Percentiles rank a stretch among this genome's conserved stretches.
Evolutionary conservation across 2,797 vertebrate species (phyloP).

Genomic region (Alfaro cultratus): DNA sequence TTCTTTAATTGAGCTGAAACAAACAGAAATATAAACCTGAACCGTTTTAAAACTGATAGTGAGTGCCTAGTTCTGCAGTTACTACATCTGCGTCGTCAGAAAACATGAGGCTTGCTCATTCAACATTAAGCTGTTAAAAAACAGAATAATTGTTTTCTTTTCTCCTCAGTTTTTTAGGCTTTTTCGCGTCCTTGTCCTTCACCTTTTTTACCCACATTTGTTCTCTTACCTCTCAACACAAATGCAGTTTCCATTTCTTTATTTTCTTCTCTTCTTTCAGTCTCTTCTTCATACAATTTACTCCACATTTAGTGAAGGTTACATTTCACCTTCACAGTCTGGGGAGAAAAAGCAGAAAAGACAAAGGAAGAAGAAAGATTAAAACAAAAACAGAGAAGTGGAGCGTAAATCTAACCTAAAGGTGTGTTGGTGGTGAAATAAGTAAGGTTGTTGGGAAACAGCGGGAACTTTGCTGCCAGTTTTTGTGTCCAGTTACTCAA

Average conservation of each 20-base stretch:
- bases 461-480: constrained; percentile 39
- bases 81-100: constrained; percentile 3
- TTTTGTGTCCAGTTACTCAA: constrained; percentile 42
- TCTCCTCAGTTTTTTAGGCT: constrained; percentile 6
- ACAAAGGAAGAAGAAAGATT: constrained; percentile 6
- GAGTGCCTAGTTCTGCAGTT: background rate
- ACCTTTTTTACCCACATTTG: constrained; percentile 36
- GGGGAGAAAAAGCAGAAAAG: constrained; percentile 28
- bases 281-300: constrained; percentile 71
- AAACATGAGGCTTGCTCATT: constrained; percentile 26
- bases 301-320: constrained; percentile 74
- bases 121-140: background rate
- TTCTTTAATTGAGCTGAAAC: constrained; percentile 10
- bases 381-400: background rate
- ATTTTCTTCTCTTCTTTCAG: constrained; percentile 14
- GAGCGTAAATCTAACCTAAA: background rate
- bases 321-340: constrained; percentile 71
- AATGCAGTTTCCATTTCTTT: constrained; percentile 26
- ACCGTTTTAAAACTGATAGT: background rate
- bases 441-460: constrained; percentile 15
- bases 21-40: background rate
- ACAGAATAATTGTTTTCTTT: background rate
- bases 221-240: constrained; percentile 31
- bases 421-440: background rate
- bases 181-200: constrained; percentile 14